Evolutionary conservation across 2,797 vertebrate species (phyloP), one percentile per base, ranked within the genome.

Genomic region (Squalus acanthias): DNA sequence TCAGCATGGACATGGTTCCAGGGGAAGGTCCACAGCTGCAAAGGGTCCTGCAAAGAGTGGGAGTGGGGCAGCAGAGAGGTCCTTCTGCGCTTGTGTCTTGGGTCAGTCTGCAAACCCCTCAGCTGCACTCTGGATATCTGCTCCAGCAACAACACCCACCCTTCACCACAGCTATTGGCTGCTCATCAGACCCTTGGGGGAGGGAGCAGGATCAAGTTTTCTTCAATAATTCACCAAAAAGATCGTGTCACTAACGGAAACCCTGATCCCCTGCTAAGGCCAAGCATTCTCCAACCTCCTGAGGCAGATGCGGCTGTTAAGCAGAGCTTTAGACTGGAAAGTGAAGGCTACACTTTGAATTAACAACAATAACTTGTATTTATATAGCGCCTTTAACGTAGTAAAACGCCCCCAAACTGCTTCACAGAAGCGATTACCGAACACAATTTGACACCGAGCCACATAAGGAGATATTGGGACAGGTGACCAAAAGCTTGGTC

Each of bases 171-270:
- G 26, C 13, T 7, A 63, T 91, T 91, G 88, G 88, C 88, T 91
- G 53, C 26, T 4, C 26, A 9, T 0, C 0, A 24, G 3, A 13
- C 10, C 12, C 29, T 63, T 8, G 26, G 13, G 57, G 88, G 12
- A 29, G 88, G 53, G 57, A 60, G 13, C 53, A 15, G 29, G 88
- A 91, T 91, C 53, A 91, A 33, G 15, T 91, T 33, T 29, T 91
- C 53, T 91, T 63, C 79, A 91, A 33, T 91, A n/a, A 91, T 91
- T 91, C 88, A 91, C 88, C 88, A 33, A 24, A 6, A 22, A 91
- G 88, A 17, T 10, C 13, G 57, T 91, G 12, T 89, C 88, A 60
- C 1, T 15, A 5, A 15, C 10, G 29, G 88, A 91, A 91, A 91
- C 53, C 53, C 5, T 10, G 57, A 91, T 91, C 88, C 53, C 4